Base-by-base conservation (phyloP, 2,797 vertebrate genomes). In the Gallinago stenura region DNA sequence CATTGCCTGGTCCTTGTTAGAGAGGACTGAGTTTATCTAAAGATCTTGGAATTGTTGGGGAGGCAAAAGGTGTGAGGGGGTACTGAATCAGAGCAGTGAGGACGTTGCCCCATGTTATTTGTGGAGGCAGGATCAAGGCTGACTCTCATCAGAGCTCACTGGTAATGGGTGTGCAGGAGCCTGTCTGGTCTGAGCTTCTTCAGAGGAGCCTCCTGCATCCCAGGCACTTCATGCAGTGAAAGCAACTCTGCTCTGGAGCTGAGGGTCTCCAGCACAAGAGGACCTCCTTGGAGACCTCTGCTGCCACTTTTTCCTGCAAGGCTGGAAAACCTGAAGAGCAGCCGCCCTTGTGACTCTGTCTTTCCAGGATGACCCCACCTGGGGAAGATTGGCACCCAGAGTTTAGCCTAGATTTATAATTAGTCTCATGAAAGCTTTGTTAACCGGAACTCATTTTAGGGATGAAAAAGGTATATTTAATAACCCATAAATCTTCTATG, bases 91-190 rank as follows among this genome's bases (percentile, higher is more conserved):
- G 50, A 58, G 61, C 45, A 61, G 31, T 9, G 45, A 46, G 56
- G 57, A 50, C 1, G 0, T 41, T 43, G 26, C 9, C 37, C 37
- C 25, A n/a, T 0, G 0, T 41, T 24, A 20, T 45, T 66, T 76
- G 30, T 53, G 37, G 66, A 17, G 69, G 43, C n/a, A 45, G 85
- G 54, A 12, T 0, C 3, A 5, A 26, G 50, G 25, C 15, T 70
- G 35, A 15, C 8, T 45, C 6, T 31, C 18, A 21, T 7, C 60
- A 48, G 35, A 56, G 10, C 72, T 85, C 70, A 5, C 37, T 7
- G 11, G 17, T 50, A 18, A 12, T 1, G 19, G 37, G 7, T 17
- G 39, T n/a, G 60, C 64, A 58, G 54, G 65, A 70, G 5, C 43
- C 39, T 80, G 30, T 24, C 25, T 68, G 64, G 39, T 61, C 37